Base-by-base conservation (phyloP, 2,888 invertebrate species). In the Xylota segnis region DNA sequence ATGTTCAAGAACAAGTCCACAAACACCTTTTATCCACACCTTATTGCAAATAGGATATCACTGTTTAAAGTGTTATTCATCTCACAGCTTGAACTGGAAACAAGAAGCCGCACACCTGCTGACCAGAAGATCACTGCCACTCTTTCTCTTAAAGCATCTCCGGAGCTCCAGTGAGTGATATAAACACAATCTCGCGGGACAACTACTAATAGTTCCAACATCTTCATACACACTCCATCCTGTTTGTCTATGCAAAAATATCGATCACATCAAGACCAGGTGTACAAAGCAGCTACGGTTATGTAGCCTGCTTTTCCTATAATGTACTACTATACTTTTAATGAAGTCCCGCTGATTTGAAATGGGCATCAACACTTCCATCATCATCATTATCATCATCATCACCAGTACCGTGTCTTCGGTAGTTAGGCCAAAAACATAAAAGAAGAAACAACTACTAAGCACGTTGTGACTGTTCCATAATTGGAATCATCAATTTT, bases 401-500 rank as follows among this genome's bases (percentile, higher is more conserved):
- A 45, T 40, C 54, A 45, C 40, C 61, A 47, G 27, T 52, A 50
- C 50, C 65, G 34, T 86, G 72, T 72, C 65, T 43, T 75, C 43
- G 65, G 45, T 68, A 61, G 58, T 47, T 72, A 56, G 23, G 71
- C 58, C 12, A 70, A 43, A 65, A 59, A 34, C 56, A 63, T 16
- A 61, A 29, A 72, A 47, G 27, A 75, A 71, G 56, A 58, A 76
- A 81, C 71, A 58, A 56, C 82, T 82, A 72, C 72, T 86, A 82
- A 86, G 86, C 82, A 87, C 75, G 87, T 88, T 88, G 87, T 87
- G 88, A 90, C 89, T 89, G 89, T 89, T 89, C 89, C 89, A 90
- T 91, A 91, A 91, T 91, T 91, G 91, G 90, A 91, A 89, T 89
- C 91, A 91, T 91, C 91, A 91, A 91, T 91, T 91, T 90, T 89